Conservation (phyloP, 2,113 vertebrate species). For the Dipodomys ordii region DNA sequence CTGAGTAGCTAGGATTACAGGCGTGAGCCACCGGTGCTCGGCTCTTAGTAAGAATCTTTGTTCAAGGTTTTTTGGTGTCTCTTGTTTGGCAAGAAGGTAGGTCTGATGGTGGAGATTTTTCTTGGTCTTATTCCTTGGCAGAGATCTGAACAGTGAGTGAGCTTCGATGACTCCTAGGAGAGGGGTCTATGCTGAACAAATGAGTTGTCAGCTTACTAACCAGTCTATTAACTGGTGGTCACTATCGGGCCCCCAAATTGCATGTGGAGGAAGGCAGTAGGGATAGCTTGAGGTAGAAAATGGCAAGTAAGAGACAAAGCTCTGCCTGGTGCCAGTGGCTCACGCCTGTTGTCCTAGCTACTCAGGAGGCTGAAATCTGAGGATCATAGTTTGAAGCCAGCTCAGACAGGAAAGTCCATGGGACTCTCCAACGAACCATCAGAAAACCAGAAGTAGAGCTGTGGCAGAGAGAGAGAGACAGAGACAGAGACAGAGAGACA, state of each 20-base stretch:
- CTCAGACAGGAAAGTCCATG: no score
- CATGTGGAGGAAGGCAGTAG: not conserved
- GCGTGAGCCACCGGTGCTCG: no score
- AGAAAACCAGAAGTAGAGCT: no score
- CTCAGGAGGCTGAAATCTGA: no score
- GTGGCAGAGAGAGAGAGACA: no score
- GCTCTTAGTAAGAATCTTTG: not conserved
- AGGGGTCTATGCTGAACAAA: not conserved
- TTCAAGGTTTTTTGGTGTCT: not conserved
- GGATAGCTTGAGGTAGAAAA: not conserved
- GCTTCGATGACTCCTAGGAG: not conserved
- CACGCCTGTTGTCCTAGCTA: no score
- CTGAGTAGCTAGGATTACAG: no score
- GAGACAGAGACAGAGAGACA: not conserved
- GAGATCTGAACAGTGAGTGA: not conserved
- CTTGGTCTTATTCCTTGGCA: not conserved
- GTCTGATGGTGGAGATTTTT: not conserved
- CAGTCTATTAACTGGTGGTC: no score
- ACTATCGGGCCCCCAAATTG: no score
- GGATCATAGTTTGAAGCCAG: no score
- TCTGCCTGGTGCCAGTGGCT: no score
- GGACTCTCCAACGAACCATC: no score
- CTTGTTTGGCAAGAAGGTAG: not conserved
- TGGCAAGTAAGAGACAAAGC: not conserved
- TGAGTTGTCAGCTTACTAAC: accelerated